These are phyloP conservation scores for Sarcophaga caerulescens DNA, from an alignment of 2,888 invertebrate species.

Conservation along the genomic window DNA sequence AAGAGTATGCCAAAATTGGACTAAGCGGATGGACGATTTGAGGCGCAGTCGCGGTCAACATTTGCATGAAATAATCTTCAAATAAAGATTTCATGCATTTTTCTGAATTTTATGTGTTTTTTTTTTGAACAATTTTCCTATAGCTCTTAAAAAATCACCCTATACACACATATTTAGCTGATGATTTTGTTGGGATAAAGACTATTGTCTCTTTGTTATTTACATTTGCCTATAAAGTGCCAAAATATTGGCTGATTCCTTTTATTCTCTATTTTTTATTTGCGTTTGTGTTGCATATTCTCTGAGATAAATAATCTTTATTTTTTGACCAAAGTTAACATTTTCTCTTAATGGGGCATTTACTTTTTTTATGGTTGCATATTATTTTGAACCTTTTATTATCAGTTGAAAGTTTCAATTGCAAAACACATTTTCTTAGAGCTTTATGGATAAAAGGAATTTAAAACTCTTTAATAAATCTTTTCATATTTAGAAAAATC, in stretches of 20 bases:
- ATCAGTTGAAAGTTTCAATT: not conserved
- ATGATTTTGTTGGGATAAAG: constrained; percentile 36
- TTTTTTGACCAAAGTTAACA: constrained; percentile 10
- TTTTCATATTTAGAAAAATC: too few species aligned
- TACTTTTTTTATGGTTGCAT: not conserved
- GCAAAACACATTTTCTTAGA: too few species aligned
- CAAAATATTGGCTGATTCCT: constrained; percentile 14
- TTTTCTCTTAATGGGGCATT: not conserved
- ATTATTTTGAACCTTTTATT: not conserved
- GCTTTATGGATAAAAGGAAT: too few species aligned
- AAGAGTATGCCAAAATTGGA: too few species aligned
- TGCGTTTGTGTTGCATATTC: not conserved
- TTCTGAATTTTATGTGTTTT: too few species aligned
- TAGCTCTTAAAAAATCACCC: too few species aligned
- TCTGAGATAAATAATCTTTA: constrained; percentile 18
- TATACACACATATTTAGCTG: not conserved
- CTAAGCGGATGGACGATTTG: too few species aligned
- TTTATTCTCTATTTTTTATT: constrained; percentile 8
- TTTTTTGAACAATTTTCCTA: too few species aligned
- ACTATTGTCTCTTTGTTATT: constrained; percentile 23
- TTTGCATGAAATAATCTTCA: too few species aligned
- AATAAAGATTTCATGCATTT: too few species aligned
- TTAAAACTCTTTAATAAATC: too few species aligned
- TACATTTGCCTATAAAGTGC: constrained; percentile 24
- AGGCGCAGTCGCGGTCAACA: too few species aligned